These are phyloP conservation scores for Colletes gigas DNA, from an alignment of 1,140 invertebrate genomes.

Conservation along the genomic window DNA sequence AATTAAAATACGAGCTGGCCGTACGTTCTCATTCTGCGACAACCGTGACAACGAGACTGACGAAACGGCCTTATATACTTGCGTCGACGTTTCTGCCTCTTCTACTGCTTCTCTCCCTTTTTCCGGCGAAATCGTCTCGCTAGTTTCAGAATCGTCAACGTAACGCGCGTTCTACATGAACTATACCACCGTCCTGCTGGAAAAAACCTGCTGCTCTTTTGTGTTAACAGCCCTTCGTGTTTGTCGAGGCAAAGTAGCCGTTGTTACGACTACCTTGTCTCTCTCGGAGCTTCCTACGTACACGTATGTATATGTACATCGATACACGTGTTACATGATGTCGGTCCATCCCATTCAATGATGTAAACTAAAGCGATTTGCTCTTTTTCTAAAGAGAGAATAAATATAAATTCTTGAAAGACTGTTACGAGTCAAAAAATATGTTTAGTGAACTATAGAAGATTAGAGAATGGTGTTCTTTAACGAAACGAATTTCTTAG, in stretches of 20 bases:
- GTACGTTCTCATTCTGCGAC: constrained; percentile 79
- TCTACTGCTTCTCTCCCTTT: constrained; percentile 36
- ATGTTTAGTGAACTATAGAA: too few relatives aligned
- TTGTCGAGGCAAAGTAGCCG: constrained; percentile 43
- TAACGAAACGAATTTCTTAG: too few relatives aligned
- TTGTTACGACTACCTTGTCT: constrained; percentile 2
- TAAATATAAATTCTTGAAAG: too few relatives aligned
- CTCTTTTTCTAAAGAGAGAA: too few relatives aligned
- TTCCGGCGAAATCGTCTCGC: constrained; percentile 54
- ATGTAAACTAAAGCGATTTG: too few relatives aligned
- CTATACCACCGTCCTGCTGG: not conserved
- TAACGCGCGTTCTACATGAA: constrained; percentile 52
- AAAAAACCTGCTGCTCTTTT: constrained; percentile 33
- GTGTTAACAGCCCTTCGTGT: constrained; percentile 39
- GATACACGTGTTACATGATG: constrained; percentile 32
- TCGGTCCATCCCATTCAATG: not conserved
- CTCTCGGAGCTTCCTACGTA: too few relatives aligned
- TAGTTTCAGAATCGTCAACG: constrained; percentile 54
- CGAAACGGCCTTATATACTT: constrained; percentile 75
- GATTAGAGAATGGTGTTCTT: too few relatives aligned
- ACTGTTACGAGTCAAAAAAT: too few relatives aligned
- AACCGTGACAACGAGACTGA: constrained; percentile 78
- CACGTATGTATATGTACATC: constrained; percentile 14
- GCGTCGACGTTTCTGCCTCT: constrained; percentile 54
- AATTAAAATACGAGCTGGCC: constrained; percentile 81